Base-by-base conservation (phyloP, 2,888 invertebrate genomes). In the Anoncus sp. region DNA sequence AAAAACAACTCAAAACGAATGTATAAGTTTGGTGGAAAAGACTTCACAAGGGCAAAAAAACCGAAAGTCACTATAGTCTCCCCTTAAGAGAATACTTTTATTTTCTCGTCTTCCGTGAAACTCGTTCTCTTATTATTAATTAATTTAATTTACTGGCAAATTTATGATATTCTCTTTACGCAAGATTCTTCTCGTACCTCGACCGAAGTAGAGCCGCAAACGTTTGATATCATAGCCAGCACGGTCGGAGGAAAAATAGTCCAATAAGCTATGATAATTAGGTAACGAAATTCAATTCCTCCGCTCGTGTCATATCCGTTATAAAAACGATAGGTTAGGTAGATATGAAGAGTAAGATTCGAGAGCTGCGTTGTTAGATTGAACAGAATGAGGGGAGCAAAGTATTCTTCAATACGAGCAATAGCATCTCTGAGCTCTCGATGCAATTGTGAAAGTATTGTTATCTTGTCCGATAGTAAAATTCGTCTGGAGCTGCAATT, bases 361-460 rank as follows among this genome's bases (percentile, higher is more conserved):
- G 27, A 6, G 14, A 72, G 12, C 1, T 55, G 31, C 16, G 24
- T 2, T 2, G 27, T 9, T 2, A 70, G 16, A 38, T 62, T 18
- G 10, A 60, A 43, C 14, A 60, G 9, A 7, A 62, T 3, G 51
- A 40, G 18, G 7, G 35, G 16, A 35, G 45, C 63, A 45, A 63
- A 43, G n/a, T 63, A 51, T 1, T 63, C 35, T 38, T 55, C 22
- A 16, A 55, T 45, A 16, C 14, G 35, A 10, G 22, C 7, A 55
- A 55, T 55, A 3, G 22, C 14, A 24, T 55, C 24, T 63, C 63
- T 63, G 45, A 72, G 63, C 35, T 72, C 55, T 2, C 55, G 45
- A 35, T 72, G 71, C 12, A 72, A 55, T 16, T 47, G 35, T 10
- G 51, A 47, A 35, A 72, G 53, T 3, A 22, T 16, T 6, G 35